A percentile compares a stretch with the other conserved stretches of the same genome.
These are phyloP conservation scores for Megaceryle torquata DNA, from an alignment of 2,113 vertebrate genomes.

Conservation along the genomic window DNA sequence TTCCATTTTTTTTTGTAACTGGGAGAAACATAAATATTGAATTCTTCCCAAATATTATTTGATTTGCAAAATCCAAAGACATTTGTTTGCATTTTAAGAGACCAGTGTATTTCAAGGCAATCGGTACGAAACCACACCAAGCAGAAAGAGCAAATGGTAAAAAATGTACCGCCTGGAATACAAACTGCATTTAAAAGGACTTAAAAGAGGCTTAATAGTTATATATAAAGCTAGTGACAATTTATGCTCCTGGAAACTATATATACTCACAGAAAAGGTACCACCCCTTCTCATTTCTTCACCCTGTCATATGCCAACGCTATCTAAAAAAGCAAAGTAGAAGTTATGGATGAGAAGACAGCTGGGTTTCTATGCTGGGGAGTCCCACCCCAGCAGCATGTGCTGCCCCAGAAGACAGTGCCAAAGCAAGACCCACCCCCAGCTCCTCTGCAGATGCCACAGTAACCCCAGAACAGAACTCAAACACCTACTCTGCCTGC, in stretches of 20 bases:
- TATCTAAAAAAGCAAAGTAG: background rate
- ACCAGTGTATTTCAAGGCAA: background rate
- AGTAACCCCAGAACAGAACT: background rate
- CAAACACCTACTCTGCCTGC: background rate
- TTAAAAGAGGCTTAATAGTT: background rate
- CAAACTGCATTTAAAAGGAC: background rate
- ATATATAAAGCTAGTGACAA: background rate
- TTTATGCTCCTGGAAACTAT: background rate
- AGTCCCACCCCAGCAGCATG: accelerated
- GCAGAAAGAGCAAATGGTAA: background rate
- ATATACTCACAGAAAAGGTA: background rate
- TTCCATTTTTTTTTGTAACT: background rate
- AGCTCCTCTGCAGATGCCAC: background rate
- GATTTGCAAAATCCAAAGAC: background rate
- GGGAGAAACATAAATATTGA: background rate
- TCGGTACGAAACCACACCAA: background rate
- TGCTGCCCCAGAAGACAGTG: background rate
- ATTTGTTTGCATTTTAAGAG: background rate
- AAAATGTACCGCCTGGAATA: background rate
- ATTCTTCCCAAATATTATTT: background rate
- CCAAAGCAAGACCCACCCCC: background rate
- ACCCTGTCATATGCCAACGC: background rate
- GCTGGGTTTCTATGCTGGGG: accelerated
- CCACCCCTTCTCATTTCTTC: background rate
- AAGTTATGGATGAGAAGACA: background rate